These are phyloP conservation scores for Myotis myotis DNA, from an alignment of 2,797 vertebrate genomes.

Conservation along the genomic window DNA sequence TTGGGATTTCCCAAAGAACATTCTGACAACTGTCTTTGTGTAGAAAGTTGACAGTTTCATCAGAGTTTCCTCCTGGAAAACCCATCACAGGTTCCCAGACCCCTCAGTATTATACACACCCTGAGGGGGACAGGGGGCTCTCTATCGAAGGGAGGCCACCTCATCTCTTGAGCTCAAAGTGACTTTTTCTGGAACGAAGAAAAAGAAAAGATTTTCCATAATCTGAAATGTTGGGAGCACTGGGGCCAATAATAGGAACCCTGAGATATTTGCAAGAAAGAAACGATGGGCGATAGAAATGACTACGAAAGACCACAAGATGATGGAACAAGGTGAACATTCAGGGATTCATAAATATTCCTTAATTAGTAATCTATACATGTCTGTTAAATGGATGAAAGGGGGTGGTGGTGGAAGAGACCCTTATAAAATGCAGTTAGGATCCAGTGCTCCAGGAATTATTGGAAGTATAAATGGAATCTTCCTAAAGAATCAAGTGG, in stretches of 20 bases:
- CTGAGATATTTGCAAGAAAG: background rate
- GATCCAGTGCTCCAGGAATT: background rate
- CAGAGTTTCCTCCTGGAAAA: slow-evolving; percentile 10
- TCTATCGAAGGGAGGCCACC: background rate
- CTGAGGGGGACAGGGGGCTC: background rate
- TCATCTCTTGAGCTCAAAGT: background rate
- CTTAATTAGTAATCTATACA: background rate
- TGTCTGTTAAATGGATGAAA: background rate
- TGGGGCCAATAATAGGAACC: background rate
- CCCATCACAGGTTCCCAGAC: background rate
- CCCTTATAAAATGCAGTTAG: background rate
- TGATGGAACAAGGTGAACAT: background rate
- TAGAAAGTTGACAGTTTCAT: slow-evolving; percentile 14
- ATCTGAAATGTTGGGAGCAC: background rate
- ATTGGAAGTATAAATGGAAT: background rate
- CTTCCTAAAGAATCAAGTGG: background rate
- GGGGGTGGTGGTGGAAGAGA: background rate
- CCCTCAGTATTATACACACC: background rate
- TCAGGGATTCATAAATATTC: background rate
- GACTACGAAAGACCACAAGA: background rate
- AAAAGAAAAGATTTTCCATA: background rate
- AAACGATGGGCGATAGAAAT: background rate
- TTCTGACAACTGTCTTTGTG: slow-evolving; percentile 46
- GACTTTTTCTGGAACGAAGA: background rate
- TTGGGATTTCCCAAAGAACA: slow-evolving; percentile 28